Conservation (phyloP, 2,888 invertebrate species). For the Octodonta nipae region DNA sequence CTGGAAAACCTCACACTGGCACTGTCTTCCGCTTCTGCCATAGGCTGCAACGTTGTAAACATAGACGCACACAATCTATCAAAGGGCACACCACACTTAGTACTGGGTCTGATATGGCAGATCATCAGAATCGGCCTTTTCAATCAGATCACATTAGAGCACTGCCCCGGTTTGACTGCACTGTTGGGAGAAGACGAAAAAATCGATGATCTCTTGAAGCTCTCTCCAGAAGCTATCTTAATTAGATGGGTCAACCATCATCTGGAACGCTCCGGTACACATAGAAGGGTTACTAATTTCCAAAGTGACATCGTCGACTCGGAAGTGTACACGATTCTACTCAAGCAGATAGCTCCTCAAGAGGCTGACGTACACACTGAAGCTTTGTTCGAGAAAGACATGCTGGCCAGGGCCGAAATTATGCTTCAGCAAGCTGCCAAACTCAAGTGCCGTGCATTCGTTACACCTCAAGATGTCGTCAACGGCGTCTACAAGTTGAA, state of each 20-base stretch:
- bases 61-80: constrained; percentile 93
- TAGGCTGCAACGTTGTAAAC: constrained; percentile 96
- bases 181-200: constrained; percentile 78
- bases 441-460: constrained; percentile 88
- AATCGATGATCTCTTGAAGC: constrained; percentile 84
- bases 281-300: constrained; percentile 82
- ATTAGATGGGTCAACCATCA: constrained; percentile 99
- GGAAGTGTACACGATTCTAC: constrained; percentile 83
- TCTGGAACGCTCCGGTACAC: constrained; percentile 75
- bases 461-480: constrained; percentile 89
- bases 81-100: constrained; percentile 86
- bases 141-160: constrained; percentile 93
- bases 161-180: constrained; percentile 89
- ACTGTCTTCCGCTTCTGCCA: constrained; percentile 89
- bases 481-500: constrained; percentile 95
- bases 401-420: constrained; percentile 71
- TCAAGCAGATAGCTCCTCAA: constrained; percentile 87
- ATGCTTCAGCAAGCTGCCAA: constrained; percentile 96
- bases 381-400: constrained; percentile 67
- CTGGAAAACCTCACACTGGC: constrained; percentile 94
- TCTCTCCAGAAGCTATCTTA: constrained; percentile 92
- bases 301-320: constrained; percentile 90
- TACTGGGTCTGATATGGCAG: constrained; percentile 95
- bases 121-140: constrained; percentile 97
- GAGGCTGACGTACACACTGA: constrained; percentile 73